Evolutionary conservation across 2,888 invertebrate genomes (phyloP), one percentile per base, ranked within the genome.

Genomic region (Argyresthia goedartella): DNA sequence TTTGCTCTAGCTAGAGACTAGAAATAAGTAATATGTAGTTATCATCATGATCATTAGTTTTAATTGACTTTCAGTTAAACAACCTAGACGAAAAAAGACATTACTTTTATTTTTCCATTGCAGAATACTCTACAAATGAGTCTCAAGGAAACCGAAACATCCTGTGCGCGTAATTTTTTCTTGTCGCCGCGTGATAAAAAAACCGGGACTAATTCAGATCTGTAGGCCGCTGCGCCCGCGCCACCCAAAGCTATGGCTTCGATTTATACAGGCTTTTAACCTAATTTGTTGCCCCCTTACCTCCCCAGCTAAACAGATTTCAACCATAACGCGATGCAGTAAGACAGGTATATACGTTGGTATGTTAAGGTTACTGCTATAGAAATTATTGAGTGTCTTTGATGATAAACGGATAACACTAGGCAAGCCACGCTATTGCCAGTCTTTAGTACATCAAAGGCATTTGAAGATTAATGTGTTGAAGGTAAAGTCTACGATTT

Each of bases 251-350:
- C 75, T 25, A 25, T 73, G 76, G 76, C 78, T 76, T 80, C 76
- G 77, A 82, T 82, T 86, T 84, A 84, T 85, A 25, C 6, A 78
- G 80, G 81, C 82, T 82, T 82, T 84, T 82, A 84, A 77, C 76
- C 81, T 82, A 82, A 86, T 86, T 85, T 84, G 84, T 84, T 81
- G 76, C 57, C 57, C 50, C 59, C 57, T 53, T n/a, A 7, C 46
- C n/a, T 11, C 25, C n/a, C 15, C 46, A 33, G 46, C 6, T 46
- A 46, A 10, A 10, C 15, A 10, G 15, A 51, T 47, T 25, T 51
- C 25, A 41, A 51, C 51, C 16, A 10, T 44, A 44, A 14, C 4
- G 16, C 44, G 14, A 10, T n/a, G 9, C 9, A 14, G 14, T 14
- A 10, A 44, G 44, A 14, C 14, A 16, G 14, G 10, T 15, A 15